These are phyloP conservation scores for Apodemia zela DNA, from an alignment of 2,888 invertebrate species.

Conservation along the genomic window DNA sequence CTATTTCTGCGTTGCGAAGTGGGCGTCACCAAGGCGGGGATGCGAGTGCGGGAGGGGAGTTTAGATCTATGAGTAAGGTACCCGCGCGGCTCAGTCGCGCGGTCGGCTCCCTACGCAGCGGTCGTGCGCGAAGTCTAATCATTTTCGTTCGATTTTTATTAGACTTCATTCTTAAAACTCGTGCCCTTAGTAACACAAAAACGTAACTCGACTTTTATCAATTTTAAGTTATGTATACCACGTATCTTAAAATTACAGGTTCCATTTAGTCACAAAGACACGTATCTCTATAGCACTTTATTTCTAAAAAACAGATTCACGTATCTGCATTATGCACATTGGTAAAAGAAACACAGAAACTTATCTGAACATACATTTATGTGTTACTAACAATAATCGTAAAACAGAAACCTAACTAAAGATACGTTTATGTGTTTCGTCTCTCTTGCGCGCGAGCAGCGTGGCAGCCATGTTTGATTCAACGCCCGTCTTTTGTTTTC, in stretches of 20 bases:
- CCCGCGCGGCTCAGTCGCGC: neutral
- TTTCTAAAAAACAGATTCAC: slow-evolving; percentile 2
- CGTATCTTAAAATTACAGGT: slow-evolving; percentile 5
- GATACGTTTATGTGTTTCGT: slow-evolving; percentile 3
- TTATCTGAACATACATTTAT: slow-evolving; percentile 3
- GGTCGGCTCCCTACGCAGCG: too few species aligned
- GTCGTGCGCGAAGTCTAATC: too few species aligned
- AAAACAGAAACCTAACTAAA: slow-evolving; percentile 5
- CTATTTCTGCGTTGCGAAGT: slow-evolving; percentile 12
- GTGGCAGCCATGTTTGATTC: neutral
- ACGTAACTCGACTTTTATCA: neutral
- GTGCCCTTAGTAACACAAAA: too few species aligned
- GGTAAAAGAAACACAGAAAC: slow-evolving; percentile 5
- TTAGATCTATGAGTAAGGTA: slow-evolving; percentile 5
- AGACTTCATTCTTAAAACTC: too few species aligned
- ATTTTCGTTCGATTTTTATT: too few species aligned
- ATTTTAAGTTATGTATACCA: slow-evolving; percentile 2
- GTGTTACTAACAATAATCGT: slow-evolving; percentile 5
- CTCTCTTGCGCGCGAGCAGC: slow-evolving; percentile 2
- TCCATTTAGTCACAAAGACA: slow-evolving; percentile 5
- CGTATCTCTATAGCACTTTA: slow-evolving; percentile 2
- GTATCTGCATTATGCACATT: slow-evolving; percentile 1
- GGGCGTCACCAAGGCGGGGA: slow-evolving; percentile 17
- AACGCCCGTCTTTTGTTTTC: neutral
- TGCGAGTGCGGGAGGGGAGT: neutral